Evolutionary conservation across 2,888 invertebrate species (phyloP).

Genomic region (Linyphia triangularis): DNA sequence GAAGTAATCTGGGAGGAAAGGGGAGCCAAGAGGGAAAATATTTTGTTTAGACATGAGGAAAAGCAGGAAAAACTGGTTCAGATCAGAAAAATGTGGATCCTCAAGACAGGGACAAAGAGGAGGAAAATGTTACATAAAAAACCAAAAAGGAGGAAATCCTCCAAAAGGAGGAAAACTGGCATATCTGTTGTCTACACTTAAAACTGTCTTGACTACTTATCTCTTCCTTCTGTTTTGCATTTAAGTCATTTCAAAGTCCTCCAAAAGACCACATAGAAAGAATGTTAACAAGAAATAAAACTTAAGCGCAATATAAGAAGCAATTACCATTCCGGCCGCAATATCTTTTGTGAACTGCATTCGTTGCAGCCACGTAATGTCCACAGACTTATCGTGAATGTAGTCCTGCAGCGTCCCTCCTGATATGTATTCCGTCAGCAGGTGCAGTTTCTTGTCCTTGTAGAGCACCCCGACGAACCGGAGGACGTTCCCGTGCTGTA

Average conservation of each 20-base stretch:
- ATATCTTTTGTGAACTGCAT: constrained; percentile 94
- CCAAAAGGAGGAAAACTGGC: too few species aligned
- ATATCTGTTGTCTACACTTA: too few species aligned
- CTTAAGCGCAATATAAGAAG: too few species aligned
- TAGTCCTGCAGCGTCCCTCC: constrained; percentile 94
- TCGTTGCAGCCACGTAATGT: constrained; percentile 89
- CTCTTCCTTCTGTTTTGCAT: not conserved
- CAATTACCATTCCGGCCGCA: constrained; percentile 90
- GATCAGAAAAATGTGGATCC: too few species aligned
- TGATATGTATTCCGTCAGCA: constrained; percentile 94
- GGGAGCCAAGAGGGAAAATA: too few species aligned
- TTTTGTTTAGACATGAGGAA: too few species aligned
- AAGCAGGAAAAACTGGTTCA: too few species aligned
- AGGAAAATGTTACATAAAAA: too few species aligned
- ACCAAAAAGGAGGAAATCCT: too few species aligned
- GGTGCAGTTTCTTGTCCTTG: constrained; percentile 92
- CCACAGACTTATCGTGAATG: constrained; percentile 86
- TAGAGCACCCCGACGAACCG: constrained; percentile 95
- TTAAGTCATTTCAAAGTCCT: not conserved
- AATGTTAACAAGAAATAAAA: not conserved
- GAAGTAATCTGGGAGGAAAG: too few species aligned
- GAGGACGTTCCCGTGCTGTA: constrained; percentile 93
- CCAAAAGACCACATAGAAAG: not conserved
- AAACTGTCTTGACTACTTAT: too few species aligned
- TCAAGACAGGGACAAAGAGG: too few species aligned